These are phyloP conservation scores for Malurus alboscapulatus DNA, from an alignment of 2,113 vertebrate species.

Conservation along the genomic window DNA sequence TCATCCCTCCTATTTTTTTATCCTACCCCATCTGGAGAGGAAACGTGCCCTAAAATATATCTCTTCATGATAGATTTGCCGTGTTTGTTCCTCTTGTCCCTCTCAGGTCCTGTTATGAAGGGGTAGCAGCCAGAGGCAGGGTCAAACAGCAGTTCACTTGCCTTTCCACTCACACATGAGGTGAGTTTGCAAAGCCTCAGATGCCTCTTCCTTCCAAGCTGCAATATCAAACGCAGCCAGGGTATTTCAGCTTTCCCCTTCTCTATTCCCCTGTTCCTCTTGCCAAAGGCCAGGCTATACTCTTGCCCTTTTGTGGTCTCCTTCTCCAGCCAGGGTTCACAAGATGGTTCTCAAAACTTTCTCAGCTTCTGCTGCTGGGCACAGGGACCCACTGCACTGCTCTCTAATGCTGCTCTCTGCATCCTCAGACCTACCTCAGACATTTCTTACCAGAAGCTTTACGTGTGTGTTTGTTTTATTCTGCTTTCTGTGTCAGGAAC, in stretches of 20 bases:
- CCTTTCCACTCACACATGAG: neutral
- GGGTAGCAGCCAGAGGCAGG: neutral
- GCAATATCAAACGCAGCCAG: neutral
- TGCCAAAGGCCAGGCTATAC: neutral
- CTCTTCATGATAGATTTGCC: neutral
- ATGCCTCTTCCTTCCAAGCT: neutral
- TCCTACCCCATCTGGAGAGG: neutral
- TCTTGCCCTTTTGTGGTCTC: neutral
- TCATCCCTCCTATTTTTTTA: neutral
- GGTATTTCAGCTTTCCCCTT: neutral
- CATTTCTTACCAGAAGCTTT: neutral
- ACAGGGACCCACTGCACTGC: neutral
- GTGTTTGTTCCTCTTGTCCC: neutral
- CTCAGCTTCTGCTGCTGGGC: neutral
- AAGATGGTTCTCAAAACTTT: neutral
- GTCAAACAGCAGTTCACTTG: neutral
- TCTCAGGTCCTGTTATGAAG: neutral
- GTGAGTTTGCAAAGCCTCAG: neutral
- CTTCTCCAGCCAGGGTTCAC: accelerated
- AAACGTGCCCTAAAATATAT: neutral
- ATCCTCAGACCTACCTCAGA: neutral
- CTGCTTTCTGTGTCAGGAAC: neutral
- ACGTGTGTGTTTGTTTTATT: neutral
- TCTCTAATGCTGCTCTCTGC: neutral
- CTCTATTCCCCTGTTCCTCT: neutral